Conservation (phyloP, 2,113 vertebrate genomes). For the Noturus placidus region DNA sequence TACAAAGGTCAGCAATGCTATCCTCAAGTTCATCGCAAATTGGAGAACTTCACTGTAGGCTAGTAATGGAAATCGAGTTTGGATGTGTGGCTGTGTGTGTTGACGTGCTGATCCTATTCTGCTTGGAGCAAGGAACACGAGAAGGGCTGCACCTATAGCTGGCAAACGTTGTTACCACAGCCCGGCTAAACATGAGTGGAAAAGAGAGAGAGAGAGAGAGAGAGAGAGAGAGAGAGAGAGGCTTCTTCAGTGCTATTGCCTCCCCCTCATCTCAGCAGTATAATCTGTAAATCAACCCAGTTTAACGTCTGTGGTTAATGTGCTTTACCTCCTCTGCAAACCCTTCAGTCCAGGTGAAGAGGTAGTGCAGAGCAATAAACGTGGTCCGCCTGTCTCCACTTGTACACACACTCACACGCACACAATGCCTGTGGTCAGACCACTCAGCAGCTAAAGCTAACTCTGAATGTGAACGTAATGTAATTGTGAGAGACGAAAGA, state of each 20-base stretch:
- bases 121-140: conserved; percentile 39
- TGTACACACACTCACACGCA: not conserved
- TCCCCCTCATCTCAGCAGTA: conserved; percentile 2
- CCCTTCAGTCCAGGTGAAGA: conserved; percentile 20
- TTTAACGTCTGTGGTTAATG: conserved; percentile 55
- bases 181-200: not conserved
- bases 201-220: not conserved
- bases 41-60: conserved; percentile 40
- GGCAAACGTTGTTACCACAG: conserved; percentile 56
- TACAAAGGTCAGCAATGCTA: conserved; percentile 58
- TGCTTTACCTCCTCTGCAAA: conserved; percentile 10
- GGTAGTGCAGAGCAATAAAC: conserved; percentile 34
- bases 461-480: conserved; percentile 38
- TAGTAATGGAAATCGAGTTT: conserved; percentile 42
- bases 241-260: conserved; percentile 24
- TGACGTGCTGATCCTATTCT: conserved; percentile 43
- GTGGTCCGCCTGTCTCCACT: conserved; percentile 23
- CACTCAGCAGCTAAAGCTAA: conserved; percentile 29
- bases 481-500: conserved; percentile 16
- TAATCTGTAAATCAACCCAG: conserved; percentile 42
- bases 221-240: not conserved
- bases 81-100: not conserved
- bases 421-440: conserved; percentile 20
- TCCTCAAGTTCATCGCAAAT: conserved; percentile 46
- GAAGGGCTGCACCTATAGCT: conserved; percentile 41